These are phyloP conservation scores for Drosophila ananassae DNA, from an alignment of 1,140 invertebrate genomes.

Conservation along the genomic window DNA sequence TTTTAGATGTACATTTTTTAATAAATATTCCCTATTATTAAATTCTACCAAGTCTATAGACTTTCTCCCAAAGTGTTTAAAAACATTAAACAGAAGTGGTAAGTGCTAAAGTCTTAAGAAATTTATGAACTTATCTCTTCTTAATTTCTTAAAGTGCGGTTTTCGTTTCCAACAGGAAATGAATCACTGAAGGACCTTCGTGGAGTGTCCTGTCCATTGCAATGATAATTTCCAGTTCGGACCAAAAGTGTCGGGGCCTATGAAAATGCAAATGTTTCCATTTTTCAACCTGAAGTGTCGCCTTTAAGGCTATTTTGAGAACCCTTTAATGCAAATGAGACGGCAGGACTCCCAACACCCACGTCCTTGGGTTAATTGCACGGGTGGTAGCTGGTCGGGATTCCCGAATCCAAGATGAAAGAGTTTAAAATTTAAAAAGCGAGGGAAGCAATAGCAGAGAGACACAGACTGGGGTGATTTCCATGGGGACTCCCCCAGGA, in stretches of 20 bases:
- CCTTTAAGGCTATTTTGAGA: conserved; percentile 9
- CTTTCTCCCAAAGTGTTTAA: too few relatives aligned
- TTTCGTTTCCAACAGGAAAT: conserved; percentile 1
- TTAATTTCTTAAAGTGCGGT: background rate
- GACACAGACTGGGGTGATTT: conserved; percentile 22
- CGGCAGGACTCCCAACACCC: background rate
- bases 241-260: conserved; percentile 11
- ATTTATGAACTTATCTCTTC: too few relatives aligned
- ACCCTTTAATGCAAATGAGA: conserved; percentile 59
- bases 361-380: conserved; percentile 14
- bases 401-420: conserved; percentile 17
- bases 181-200: conserved; percentile 14
- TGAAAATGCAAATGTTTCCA: conserved; percentile 27
- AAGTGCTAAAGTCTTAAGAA: too few relatives aligned
- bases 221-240: conserved; percentile 7
- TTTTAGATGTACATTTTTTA: too few relatives aligned
- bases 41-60: too few relatives aligned
- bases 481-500: conserved; percentile 20
- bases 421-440: conserved; percentile 1
- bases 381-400: background rate
- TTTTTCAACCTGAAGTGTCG: conserved; percentile 6
- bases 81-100: too few relatives aligned
- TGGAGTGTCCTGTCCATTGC: conserved; percentile 3
- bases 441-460: background rate
- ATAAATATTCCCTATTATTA: too few relatives aligned